Percentiles rank a stretch among this genome's conserved stretches.
Evolutionary conservation across 1,140 invertebrate genomes (phyloP).

Genomic region (Philopotamus ludificatus): DNA sequence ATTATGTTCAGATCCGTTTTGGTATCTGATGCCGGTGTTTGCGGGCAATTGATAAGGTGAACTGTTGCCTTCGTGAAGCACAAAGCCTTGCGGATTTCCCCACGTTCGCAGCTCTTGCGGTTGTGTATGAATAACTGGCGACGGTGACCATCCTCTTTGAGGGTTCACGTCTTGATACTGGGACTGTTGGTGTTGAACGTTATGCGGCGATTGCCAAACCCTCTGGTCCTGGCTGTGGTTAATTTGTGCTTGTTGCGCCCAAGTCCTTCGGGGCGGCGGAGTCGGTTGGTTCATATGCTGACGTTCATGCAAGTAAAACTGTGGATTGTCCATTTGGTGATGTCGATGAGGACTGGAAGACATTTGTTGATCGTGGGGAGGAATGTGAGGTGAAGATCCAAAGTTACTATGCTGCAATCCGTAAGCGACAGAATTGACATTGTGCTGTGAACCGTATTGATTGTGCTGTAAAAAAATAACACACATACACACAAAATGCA

Average conservation of each 20-base stretch:
- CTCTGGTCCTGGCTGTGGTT: constrained; percentile 49
- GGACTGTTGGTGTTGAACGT: constrained; percentile 31
- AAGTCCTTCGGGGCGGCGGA: constrained; percentile 66
- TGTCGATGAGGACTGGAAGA: constrained; percentile 53
- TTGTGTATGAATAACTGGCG: constrained; percentile 44
- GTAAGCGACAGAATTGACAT: constrained; percentile 49
- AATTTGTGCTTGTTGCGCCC: constrained; percentile 67
- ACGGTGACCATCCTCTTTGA: constrained; percentile 50
- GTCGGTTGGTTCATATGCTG: constrained; percentile 50
- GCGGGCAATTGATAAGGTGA: constrained; percentile 48
- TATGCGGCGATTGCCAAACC: constrained; percentile 49
- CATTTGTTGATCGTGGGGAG: constrained; percentile 48
- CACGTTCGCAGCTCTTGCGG: constrained; percentile 29
- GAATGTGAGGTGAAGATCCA: constrained; percentile 62
- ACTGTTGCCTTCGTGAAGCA: constrained; percentile 45
- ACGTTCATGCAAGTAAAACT: constrained; percentile 73
- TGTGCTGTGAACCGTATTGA: constrained; percentile 62
- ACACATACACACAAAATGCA: background rate
- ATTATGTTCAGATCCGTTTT: constrained; percentile 49
- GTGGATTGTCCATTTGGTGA: constrained; percentile 50
- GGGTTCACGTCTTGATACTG: constrained; percentile 33
- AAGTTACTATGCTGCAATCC: constrained; percentile 47
- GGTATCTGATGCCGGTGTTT: constrained; percentile 46
- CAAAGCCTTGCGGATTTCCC: constrained; percentile 46
- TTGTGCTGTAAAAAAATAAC: constrained; percentile 50